Conservation (phyloP, 2,888 invertebrate genomes). For the Podabrus alpinus region DNA sequence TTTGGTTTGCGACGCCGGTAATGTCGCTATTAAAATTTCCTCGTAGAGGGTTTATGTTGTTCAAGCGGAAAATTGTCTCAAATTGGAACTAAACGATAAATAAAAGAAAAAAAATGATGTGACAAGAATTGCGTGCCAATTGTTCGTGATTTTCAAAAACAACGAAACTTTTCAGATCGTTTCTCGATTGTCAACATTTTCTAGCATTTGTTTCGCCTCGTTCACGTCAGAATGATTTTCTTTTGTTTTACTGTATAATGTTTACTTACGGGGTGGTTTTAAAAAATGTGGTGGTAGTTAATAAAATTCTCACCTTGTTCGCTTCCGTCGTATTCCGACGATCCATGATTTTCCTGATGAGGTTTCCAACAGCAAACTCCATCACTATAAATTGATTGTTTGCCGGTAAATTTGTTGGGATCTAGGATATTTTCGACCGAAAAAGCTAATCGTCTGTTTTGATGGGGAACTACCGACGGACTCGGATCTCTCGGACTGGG, state of each 20-base stretch:
- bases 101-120: not conserved
- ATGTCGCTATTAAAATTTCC: not conserved
- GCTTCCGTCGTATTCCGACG: constrained; percentile 61
- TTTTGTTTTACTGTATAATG: too few relatives aligned
- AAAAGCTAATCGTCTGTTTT: constrained; percentile 76
- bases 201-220: too few relatives aligned
- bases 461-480: constrained; percentile 56
- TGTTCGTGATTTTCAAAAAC: not conserved
- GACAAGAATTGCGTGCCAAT: not conserved
- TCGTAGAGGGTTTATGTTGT: not conserved
- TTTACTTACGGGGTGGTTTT: not conserved
- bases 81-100: not conserved
- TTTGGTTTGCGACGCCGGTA: not conserved
- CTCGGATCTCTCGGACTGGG: constrained; percentile 52
- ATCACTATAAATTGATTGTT: constrained; percentile 55
- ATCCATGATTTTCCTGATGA: constrained; percentile 56
- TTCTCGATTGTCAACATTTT: too few relatives aligned
- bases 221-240: too few relatives aligned
- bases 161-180: not conserved
- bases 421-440: constrained; percentile 90
- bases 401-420: constrained; percentile 87
- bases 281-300: not conserved
- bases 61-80: not conserved
- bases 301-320: constrained; percentile 54
- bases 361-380: constrained; percentile 59